Percentiles rank a stretch among this genome's conserved stretches.
phyloP scores from a whole-genome alignment of 2,113 vertebrate genomes.

The Gymnogyps californianus region DNA sequence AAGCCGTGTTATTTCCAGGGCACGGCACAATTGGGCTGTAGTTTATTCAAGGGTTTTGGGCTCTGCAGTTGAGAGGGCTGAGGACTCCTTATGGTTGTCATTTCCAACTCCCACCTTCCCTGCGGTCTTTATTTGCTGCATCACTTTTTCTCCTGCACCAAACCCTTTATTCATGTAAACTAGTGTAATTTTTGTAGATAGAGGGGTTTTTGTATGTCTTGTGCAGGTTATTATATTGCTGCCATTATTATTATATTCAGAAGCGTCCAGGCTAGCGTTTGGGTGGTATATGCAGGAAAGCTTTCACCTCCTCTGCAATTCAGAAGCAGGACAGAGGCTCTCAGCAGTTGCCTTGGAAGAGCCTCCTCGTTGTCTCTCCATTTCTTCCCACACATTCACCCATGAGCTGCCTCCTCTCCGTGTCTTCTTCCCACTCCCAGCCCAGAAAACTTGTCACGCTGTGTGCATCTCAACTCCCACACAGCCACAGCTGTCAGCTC shows the following conservation, averaged over 20 bases:
- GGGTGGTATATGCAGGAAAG: background rate
- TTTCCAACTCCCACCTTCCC: background rate
- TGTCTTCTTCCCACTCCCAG: background rate
- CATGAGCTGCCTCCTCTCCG: background rate
- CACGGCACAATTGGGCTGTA: background rate
- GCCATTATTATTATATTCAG: background rate
- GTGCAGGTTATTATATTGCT: background rate
- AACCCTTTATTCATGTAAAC: background rate
- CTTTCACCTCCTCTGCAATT: background rate
- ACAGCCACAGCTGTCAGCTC: background rate
- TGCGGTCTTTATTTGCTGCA: background rate
- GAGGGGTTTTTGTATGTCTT: background rate
- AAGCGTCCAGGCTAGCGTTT: background rate
- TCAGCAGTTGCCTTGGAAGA: background rate
- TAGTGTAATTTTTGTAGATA: background rate
- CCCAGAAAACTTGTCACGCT: background rate
- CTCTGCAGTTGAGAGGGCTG: background rate
- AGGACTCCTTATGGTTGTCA: background rate
- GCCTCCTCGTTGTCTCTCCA: background rate
- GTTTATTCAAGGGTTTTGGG: background rate
- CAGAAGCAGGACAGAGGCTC: background rate
- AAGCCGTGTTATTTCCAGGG: background rate
- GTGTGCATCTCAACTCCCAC: background rate
- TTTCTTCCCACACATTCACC: background rate
- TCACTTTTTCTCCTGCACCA: background rate